Conservation (phyloP, 2,113 vertebrate species). For the Deroptyus accipitrinus region DNA sequence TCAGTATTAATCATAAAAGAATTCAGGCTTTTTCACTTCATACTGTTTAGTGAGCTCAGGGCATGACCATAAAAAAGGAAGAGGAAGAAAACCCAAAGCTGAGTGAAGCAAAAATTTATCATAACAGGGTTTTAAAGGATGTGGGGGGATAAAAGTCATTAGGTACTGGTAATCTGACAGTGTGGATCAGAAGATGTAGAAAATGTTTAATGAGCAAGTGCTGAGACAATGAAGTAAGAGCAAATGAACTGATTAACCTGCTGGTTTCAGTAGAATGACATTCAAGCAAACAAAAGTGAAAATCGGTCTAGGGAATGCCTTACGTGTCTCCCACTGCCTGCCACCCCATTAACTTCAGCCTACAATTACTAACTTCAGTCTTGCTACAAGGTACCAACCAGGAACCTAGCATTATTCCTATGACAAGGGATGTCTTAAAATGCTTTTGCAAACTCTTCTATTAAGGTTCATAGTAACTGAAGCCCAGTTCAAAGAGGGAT, state of each 20-base stretch:
- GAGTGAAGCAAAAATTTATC: neutral
- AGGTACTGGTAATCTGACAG: neutral
- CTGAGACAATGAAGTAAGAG: neutral
- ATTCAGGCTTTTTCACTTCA: neutral
- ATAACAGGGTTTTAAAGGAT: neutral
- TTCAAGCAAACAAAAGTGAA: neutral
- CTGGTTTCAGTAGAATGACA: neutral
- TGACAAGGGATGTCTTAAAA: conserved; percentile 29
- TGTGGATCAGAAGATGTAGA: neutral
- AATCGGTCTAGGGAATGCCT: neutral
- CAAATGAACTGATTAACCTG: neutral
- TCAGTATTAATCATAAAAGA: neutral
- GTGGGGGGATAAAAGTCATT: neutral
- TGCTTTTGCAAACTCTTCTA: conserved; percentile 40
- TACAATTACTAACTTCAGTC: neutral
- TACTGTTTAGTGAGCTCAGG: neutral
- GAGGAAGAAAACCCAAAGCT: neutral
- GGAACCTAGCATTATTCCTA: neutral
- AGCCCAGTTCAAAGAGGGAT: conserved; percentile 20
- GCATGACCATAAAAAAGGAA: neutral
- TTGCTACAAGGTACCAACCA: neutral
- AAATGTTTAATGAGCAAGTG: neutral
- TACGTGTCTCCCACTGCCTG: neutral
- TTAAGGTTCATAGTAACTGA: conserved; percentile 46
- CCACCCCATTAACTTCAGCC: conserved; percentile 34